Evolutionary conservation across 1,140 invertebrate species (phyloP), one percentile per base, ranked within the genome.

Genomic region (Aporrectodea caliginosa): DNA sequence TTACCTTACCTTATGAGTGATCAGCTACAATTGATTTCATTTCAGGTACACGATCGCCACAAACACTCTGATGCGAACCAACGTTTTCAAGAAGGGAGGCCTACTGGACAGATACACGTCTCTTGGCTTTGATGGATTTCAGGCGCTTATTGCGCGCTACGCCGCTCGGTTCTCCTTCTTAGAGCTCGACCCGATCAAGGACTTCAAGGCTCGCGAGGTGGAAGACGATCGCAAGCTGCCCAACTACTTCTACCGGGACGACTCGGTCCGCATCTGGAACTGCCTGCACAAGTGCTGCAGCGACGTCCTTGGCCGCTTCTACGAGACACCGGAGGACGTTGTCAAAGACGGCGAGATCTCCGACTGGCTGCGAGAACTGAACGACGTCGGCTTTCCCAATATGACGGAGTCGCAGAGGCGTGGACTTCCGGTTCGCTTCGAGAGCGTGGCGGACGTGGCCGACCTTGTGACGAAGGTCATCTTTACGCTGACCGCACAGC

Each of bases 221-320:
- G 30, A 30, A 12, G 70, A 73, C 35, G 78, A 34, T 27, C n/a
- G 2, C 14, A 27, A 75, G 22, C 78, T 79, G 2, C 78, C 78
- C 1, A 69, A 69, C 12, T 79, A 79, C 35, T 35, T 79, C 31
- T 79, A 79, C 78, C 75, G 78, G 29, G 78, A 79, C 30, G 78
- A 79, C 35, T 29, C 58, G 2, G 6, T 30, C 6, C 14, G 72
- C 14, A 22, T 79, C 14, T 79, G 27, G 32, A 32, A 74, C 1
- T 29, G 12, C 34, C 75, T 79, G 30, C 32, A 16, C 33, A 43
- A 35, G 14, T 79, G 31, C 78, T 79, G 78, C 32, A 14, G n/a
- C 27, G 30, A 79, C 2, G 14, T 79, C 27, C 69, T 79, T 33
- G 35, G 71, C 30, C 1, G 75, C 30, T 69, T 71, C 35, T 79